Evolutionary conservation across 2,113 vertebrate genomes (phyloP).

Genomic region (Choloepus hoffmanni): DNA sequence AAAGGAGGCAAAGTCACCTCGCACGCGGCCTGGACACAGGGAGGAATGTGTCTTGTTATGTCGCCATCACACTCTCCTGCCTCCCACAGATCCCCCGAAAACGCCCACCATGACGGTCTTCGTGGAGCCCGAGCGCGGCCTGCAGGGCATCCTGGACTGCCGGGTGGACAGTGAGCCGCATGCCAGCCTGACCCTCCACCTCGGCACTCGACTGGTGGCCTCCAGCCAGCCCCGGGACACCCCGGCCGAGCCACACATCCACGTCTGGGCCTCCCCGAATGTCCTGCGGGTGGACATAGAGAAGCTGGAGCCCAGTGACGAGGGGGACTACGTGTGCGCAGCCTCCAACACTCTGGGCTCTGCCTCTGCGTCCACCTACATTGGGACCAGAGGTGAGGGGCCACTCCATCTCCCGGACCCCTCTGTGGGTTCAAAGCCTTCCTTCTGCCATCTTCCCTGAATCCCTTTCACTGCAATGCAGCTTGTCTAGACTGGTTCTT

Average conservation of each 20-base stretch:
- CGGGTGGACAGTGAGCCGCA: slow-evolving; percentile 82
- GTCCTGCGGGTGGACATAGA: slow-evolving; percentile 79
- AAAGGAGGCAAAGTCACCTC: background rate
- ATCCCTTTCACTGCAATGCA: background rate
- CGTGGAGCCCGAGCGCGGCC: slow-evolving; percentile 81
- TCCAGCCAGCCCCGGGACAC: slow-evolving; percentile 45
- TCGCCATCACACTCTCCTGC: background rate
- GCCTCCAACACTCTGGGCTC: slow-evolving; percentile 84
- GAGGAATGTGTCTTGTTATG: background rate
- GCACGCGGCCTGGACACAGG: rapidly evolving
- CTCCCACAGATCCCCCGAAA: slow-evolving; percentile 81
- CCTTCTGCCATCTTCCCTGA: background rate
- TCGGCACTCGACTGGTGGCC: slow-evolving; percentile 73
- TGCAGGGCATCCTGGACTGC: slow-evolving; percentile 84
- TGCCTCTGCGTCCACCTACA: slow-evolving; percentile 64
- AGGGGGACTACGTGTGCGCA: slow-evolving; percentile 82
- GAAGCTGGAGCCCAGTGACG: background rate
- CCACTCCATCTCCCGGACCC: background rate
- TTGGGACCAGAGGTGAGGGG: slow-evolving; percentile 80
- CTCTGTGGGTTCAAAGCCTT: background rate
- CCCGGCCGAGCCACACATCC: background rate
- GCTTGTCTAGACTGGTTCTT: background rate
- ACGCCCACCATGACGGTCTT: slow-evolving; percentile 80
- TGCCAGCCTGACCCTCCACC: slow-evolving; percentile 81
- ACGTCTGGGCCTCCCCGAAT: slow-evolving; percentile 69